Conservation (phyloP, 2,888 invertebrate species). For the Catocala nupta region DNA sequence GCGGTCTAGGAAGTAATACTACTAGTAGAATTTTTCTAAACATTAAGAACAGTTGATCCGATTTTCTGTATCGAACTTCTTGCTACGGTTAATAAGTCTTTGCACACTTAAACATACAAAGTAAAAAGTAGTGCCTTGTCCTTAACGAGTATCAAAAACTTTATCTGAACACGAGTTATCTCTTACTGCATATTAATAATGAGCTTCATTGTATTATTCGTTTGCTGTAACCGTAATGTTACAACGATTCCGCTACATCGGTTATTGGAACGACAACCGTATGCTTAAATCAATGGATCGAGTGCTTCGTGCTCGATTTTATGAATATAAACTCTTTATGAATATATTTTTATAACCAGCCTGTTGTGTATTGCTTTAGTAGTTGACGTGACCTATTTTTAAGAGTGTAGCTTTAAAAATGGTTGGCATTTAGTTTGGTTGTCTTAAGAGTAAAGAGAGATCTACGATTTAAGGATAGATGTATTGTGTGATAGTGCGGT, state of each 20-base stretch:
- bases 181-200: constrained; percentile 55
- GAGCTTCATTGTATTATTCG: constrained; percentile 50
- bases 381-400: too few species aligned
- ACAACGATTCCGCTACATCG: constrained; percentile 18
- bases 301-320: not conserved
- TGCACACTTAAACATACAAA: not conserved
- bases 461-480: too few species aligned
- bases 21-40: too few species aligned
- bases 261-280: constrained; percentile 12
- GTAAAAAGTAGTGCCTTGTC: constrained; percentile 34
- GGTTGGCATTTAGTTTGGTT: too few species aligned
- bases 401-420: too few species aligned
- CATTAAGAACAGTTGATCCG: too few species aligned
- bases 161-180: constrained; percentile 53
- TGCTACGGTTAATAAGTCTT: too few species aligned
- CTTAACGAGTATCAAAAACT: constrained; percentile 56
- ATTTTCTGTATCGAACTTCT: too few species aligned
- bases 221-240: constrained; percentile 27
- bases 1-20: too few species aligned
- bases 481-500: too few species aligned
- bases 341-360: not conserved
- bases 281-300: constrained; percentile 4
- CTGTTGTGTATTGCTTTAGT: too few species aligned
- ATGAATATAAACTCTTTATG: not conserved
- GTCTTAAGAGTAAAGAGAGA: too few species aligned